These are phyloP conservation scores for Muscicapa comitata DNA, from an alignment of 2,797 vertebrate genomes.

Conservation along the genomic window DNA sequence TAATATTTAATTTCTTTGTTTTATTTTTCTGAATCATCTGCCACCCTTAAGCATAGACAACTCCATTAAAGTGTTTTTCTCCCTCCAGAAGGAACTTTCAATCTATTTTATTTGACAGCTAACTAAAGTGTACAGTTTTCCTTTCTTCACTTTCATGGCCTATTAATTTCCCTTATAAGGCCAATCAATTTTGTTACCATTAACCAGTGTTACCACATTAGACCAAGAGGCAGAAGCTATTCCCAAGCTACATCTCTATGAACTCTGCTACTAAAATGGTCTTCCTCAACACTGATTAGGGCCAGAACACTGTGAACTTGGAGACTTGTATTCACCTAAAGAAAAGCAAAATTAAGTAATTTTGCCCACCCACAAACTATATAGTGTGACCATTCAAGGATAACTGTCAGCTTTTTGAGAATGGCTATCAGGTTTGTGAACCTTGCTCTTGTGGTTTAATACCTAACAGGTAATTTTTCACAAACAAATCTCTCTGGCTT, in stretches of 20 bases:
- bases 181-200: background rate
- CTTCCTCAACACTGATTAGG: background rate
- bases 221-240: background rate
- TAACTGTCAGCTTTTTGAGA: background rate
- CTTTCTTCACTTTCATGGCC: background rate
- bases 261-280: background rate
- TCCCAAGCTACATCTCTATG: background rate
- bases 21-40: background rate
- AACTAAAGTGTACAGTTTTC: background rate
- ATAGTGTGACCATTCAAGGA: background rate
- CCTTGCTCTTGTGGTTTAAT: background rate
- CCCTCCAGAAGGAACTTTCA: background rate
- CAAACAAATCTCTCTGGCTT: background rate
- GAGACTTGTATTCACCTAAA: background rate
- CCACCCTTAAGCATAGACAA: background rate
- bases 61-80: background rate
- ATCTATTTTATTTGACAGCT: background rate
- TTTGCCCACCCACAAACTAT: background rate
- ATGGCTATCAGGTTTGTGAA: background rate
- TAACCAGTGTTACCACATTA: background rate
- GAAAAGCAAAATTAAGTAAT: background rate
- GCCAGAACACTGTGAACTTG: background rate
- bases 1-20: background rate
- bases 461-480: background rate
- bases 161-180: conserved; percentile 35